Evolutionary conservation across 2,113 vertebrate genomes (phyloP).

Genomic region (Nycticebus coucang): DNA sequence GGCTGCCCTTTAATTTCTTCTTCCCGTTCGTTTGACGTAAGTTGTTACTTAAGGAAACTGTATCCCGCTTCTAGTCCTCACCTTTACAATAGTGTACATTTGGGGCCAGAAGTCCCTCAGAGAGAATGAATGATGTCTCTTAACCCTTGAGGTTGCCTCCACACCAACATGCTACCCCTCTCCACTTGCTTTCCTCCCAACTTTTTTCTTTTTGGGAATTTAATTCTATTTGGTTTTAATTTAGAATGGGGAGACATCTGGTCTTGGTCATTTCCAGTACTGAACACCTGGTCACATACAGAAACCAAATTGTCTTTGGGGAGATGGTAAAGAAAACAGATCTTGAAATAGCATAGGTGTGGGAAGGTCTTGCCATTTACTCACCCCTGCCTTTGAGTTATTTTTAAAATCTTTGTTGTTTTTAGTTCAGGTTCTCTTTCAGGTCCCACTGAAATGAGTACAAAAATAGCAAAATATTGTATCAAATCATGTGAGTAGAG

Average conservation of each 20-base stretch:
- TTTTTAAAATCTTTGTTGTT: conserved; percentile 58
- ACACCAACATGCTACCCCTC: background rate
- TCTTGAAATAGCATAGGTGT: rapidly evolving
- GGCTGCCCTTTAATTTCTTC: conserved; percentile 95
- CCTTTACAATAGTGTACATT: background rate
- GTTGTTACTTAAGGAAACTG: background rate
- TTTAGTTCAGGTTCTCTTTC: conserved; percentile 42
- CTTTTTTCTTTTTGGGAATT: background rate
- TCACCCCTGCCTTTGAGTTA: conserved; percentile 35
- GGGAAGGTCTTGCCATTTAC: background rate
- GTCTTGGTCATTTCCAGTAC: background rate
- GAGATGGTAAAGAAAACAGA: background rate
- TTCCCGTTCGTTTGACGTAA: conserved; percentile 92
- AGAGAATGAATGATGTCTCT: too few species aligned
- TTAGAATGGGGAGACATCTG: background rate
- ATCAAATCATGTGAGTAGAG: background rate
- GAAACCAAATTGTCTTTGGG: background rate
- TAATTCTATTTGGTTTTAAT: background rate
- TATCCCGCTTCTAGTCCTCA: background rate
- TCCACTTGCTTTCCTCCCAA: background rate
- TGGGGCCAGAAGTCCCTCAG: background rate
- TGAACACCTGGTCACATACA: background rate
- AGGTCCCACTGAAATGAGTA: conserved; percentile 27
- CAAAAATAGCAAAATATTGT: conserved; percentile 43
- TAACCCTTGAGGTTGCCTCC: background rate